Conservation (phyloP, 2,113 vertebrate genomes). For the Plecotus auritus region DNA sequence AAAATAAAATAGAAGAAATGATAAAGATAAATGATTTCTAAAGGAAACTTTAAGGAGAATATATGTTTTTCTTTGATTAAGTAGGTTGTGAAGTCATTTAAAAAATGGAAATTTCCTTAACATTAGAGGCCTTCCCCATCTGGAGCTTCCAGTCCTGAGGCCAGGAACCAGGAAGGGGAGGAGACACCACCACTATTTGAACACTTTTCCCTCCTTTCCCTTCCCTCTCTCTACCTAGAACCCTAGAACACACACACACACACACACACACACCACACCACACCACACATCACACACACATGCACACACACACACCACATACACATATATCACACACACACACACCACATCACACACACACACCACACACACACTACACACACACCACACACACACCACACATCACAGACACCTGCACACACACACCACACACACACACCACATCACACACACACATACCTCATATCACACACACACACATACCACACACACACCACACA, state of each 20-base stretch:
- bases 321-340: no score
- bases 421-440: no score
- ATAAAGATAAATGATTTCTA: slow-evolving; percentile 1
- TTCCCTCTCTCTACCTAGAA: not conserved
- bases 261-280: not conserved
- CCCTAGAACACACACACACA: not conserved
- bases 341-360: no score
- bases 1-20: no score
- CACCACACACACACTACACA: no score
- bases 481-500: no score
- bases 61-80: not conserved
- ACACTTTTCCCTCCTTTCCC: not conserved
- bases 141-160: not conserved
- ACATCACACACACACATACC: no score
- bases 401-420: no score
- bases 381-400: no score
- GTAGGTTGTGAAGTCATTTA: not conserved
- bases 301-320: no score
- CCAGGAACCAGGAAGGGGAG: not conserved
- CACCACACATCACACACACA: no score
- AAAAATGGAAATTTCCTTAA: not conserved
- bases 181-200: not conserved
- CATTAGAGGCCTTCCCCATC: not conserved
- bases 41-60: not conserved
- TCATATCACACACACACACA: no score